Evolutionary conservation across 1,140 invertebrate genomes (phyloP), one percentile per base, ranked within the genome.

Genomic region (Drosophila mojavensis): DNA sequence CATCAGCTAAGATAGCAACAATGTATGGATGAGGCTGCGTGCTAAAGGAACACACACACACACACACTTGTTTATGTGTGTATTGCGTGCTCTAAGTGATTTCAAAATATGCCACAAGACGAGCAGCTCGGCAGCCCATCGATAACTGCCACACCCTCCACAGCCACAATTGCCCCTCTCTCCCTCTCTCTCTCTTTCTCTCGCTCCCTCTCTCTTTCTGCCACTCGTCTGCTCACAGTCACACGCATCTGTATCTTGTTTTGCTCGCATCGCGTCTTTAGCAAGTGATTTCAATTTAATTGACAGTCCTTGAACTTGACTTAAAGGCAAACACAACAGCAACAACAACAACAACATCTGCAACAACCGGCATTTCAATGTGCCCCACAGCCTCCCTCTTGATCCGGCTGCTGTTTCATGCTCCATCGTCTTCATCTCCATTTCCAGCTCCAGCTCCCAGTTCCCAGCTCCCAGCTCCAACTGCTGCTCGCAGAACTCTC

Each of bases 221-320:
- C 26, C 17, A 26, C 45, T 15, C 20, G 28, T 26, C 15, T 39
- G 43, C 43, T 20, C n/a, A 24, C n/a, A 24, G 20, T 53, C 69
- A 10, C 28, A 64, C 60, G 66, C 70, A 75, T 75, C 63, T 55
- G 81, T 72, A 75, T 77, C 82, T 82, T 88, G 83, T 83, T 79
- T 82, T 77, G 69, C 65, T 36, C 26, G 61, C 82, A 69, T 70
- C 76, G 82, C 82, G 72, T 83, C 78, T 89, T 89, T 75, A 84
- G 84, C 84, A 88, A 88, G 84, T 88, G 84, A 89, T 88, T 91
- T 91, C 84, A 91, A 91, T 91, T 91, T 91, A 91, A 91, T 91
- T 91, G 89, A 85, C 89, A 91, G 89, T 91, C 89, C 89, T 91
- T 91, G 89, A 91, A 91, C 89, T 91, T 91, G 89, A 91, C 89